Conservation (phyloP, 2,888 invertebrate genomes). For the Limnephilus auricula region DNA sequence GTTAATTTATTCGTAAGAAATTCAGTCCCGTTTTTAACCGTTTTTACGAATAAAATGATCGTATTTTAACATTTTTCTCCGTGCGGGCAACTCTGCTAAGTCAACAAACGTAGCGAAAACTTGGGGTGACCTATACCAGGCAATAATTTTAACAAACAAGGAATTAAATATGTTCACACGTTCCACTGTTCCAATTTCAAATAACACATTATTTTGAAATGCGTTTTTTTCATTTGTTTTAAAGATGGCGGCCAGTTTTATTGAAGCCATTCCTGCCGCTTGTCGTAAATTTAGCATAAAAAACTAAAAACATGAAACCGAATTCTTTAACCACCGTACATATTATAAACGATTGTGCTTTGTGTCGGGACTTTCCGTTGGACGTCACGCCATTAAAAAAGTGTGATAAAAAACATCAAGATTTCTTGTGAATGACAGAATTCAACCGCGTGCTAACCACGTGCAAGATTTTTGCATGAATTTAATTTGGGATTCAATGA, state of each 20-base stretch:
- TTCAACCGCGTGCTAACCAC: neutral
- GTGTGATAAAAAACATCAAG: neutral
- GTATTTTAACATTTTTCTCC: too few relatives aligned
- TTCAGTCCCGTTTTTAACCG: too few relatives aligned
- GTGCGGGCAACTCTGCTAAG: too few relatives aligned
- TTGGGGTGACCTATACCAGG: too few relatives aligned
- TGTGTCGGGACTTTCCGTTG: neutral
- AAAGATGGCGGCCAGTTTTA: neutral
- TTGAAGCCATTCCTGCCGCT: neutral
- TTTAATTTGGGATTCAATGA: too few relatives aligned
- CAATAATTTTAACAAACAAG: neutral
- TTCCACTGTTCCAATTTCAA: constrained; percentile 11
- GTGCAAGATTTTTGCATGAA: neutral
- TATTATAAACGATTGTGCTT: neutral
- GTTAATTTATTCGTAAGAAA: too few relatives aligned
- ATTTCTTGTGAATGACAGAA: neutral
- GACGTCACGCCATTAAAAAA: neutral
- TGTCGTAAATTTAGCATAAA: neutral
- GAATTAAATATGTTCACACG: neutral
- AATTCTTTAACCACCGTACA: neutral
- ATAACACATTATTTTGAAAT: neutral
- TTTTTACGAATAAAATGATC: too few relatives aligned
- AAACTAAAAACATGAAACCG: neutral
- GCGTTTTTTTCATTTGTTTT: neutral
- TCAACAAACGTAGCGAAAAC: too few relatives aligned